Percentiles rank a stretch among this genome's conserved stretches.
These are phyloP conservation scores for Sebastes cheni DNA, from an alignment of 2,797 vertebrate species.

Conservation along the genomic window DNA sequence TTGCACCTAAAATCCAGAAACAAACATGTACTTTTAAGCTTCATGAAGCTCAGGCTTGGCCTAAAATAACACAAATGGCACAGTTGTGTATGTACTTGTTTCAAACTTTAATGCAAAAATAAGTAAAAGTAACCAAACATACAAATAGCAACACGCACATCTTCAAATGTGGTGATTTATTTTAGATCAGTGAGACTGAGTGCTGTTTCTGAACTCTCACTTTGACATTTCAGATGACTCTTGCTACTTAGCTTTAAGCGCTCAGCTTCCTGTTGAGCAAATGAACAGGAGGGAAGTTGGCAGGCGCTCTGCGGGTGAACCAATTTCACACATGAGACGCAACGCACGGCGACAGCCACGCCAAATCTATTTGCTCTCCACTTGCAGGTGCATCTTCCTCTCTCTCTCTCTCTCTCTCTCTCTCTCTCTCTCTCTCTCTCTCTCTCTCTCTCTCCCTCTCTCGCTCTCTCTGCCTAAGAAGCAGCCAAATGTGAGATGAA, in stretches of 20 bases:
- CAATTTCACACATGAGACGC: constrained; percentile 64
- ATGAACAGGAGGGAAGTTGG: constrained; percentile 58
- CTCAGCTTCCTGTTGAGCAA: constrained; percentile 76
- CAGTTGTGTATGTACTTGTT: not conserved
- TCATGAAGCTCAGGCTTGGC: not conserved
- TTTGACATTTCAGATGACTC: constrained; percentile 2
- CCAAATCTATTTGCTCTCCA: constrained; percentile 42
- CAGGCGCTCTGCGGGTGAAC: constrained; percentile 48
- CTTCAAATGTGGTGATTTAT: not conserved
- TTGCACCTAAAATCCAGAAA: not conserved
- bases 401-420: not conserved
- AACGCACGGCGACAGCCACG: constrained; percentile 18
- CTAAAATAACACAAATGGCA: not conserved
- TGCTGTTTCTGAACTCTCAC: not conserved
- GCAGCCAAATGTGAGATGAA: constrained; percentile 52
- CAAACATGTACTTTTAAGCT: not conserved
- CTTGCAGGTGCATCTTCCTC: constrained; percentile 54
- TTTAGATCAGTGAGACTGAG: not conserved
- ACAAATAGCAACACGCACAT: not conserved
- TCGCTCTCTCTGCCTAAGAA: constrained; percentile 22
- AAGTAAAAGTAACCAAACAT: not conserved
- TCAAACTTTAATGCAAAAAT: not conserved
- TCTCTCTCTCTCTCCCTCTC: not conserved
- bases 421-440: constrained; percentile 8
- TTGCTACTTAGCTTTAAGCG: constrained; percentile 1